Evolutionary conservation across 2,797 vertebrate species (phyloP).

Genomic region (Rhinogobio ventralis): DNA sequence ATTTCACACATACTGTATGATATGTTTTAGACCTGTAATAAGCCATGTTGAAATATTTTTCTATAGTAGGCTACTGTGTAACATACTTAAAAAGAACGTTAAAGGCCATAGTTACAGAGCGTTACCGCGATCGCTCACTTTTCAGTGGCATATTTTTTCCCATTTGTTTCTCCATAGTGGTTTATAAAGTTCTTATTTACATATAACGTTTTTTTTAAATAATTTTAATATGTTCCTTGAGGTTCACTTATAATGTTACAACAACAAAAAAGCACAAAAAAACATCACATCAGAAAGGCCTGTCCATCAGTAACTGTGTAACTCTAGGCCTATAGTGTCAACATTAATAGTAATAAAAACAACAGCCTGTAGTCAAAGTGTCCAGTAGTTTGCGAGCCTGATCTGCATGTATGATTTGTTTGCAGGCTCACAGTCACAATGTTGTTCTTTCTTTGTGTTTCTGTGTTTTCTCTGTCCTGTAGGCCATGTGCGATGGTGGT

Average conservation of each 20-base stretch:
- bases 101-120: not conserved
- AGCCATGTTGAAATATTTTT: not conserved
- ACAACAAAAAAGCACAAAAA: no score
- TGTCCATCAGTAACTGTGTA: not conserved
- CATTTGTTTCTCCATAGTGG: not conserved
- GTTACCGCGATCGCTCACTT: not conserved
- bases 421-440: not conserved
- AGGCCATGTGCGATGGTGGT: conserved; percentile 98
- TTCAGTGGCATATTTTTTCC: no score
- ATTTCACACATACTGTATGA: not conserved
- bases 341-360: not conserved
- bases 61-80: no score
- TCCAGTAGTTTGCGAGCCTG: not conserved
- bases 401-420: not conserved
- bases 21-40: not conserved
- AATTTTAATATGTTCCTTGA: not conserved
- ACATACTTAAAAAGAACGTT: not conserved
- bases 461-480: conserved; percentile 16
- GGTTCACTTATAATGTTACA: not conserved
- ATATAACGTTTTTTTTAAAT: not conserved
- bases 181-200: not conserved
- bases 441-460: not conserved
- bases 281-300: not conserved
- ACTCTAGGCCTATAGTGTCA: not conserved
- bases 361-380: not conserved